Base-by-base conservation (phyloP, 1,140 invertebrate genomes). In the Cepaea nemoralis region DNA sequence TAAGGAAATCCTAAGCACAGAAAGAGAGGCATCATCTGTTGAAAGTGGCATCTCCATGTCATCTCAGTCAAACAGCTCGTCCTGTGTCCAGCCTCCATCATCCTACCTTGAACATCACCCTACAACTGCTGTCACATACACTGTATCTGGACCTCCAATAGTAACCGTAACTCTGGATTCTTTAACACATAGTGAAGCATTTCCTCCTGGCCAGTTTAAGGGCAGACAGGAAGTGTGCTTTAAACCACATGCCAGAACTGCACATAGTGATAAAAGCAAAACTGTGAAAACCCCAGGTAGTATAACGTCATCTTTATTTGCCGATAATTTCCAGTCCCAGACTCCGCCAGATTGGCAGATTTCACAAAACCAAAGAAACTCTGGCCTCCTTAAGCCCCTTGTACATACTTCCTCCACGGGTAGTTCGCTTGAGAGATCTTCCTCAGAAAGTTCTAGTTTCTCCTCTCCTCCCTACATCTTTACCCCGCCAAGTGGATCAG, bases 381-480 rank as follows among this genome's bases (percentile, higher is more conserved):
- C 33, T 22, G 35, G 33, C n/a, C 31, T 77, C 37, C 35, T 66
- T 22, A 77, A 77, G 33, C 24, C 48, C 10, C 45, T 75, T 39
- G 37, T 66, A 5, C 77, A 67, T 40, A 73, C 69, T 42, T 80
- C 78, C 12, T 80, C 78, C 1, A 80, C 78, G 10, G 78, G 78
- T 10, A 80, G 78, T 48, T 80, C 78, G n/a, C 31, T 80, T 12
- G 78, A 80, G 27, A 48, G 78, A 55, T 73, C 78, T 31, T 80
- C 78, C 16, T 80, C 78, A 55, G 78, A 80, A 40, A n/a, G 45
- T 73, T 80, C 78, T 31, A 80, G 59, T 80, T 80, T 80, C 39
- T 80, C 78, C 10, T 80, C 78, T 8, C 69, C 78, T 45, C 78
- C 78, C 39, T 80, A 80, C n/a, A 39, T 42, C 5, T 55, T 80